Conservation (phyloP, 1,140 invertebrate genomes). For the Drosophila takahashii region DNA sequence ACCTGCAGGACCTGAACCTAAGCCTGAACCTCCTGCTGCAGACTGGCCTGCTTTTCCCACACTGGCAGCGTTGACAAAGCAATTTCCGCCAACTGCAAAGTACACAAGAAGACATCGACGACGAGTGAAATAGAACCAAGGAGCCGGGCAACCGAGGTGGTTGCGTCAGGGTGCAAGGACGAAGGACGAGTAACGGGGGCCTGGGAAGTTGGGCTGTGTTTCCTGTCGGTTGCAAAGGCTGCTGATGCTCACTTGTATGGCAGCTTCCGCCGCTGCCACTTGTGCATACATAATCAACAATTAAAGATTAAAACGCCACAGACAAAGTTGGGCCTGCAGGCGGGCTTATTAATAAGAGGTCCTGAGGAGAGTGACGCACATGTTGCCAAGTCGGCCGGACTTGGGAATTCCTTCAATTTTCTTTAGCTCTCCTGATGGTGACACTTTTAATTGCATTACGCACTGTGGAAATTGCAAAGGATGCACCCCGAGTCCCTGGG, state of each 20-base stretch:
- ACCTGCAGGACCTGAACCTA: constrained; percentile 4
- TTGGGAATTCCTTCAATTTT: constrained; percentile 41
- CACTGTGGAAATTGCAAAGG: constrained; percentile 57
- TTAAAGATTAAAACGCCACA: constrained; percentile 70
- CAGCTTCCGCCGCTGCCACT: constrained; percentile 47
- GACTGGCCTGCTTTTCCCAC: constrained; percentile 18
- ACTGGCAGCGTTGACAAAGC: constrained; percentile 78
- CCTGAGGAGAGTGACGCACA: constrained; percentile 15
- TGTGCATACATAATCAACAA: constrained; percentile 71
- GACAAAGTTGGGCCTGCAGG: constrained; percentile 40
- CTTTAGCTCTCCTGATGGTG: constrained; percentile 41
- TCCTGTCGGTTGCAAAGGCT: constrained; percentile 45
- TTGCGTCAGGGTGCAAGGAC: constrained; percentile 4
- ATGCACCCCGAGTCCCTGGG: constrained; percentile 9
- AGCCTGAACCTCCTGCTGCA: constrained; percentile 11
- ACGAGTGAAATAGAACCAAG: constrained; percentile 32
- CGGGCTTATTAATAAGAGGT: constrained; percentile 57
- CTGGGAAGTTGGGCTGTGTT: constrained; percentile 33
- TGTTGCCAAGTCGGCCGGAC: constrained; percentile 26
- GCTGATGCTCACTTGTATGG: constrained; percentile 36
- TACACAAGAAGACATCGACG: constrained; percentile 43
- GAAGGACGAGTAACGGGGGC: neutral
- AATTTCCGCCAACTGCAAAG: constrained; percentile 72
- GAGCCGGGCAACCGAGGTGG: neutral
- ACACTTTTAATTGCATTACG: constrained; percentile 74